Evolutionary conservation across 2,797 vertebrate species (phyloP), one percentile per base, ranked within the genome.

Genomic region (Eidolon dupreanum): DNA sequence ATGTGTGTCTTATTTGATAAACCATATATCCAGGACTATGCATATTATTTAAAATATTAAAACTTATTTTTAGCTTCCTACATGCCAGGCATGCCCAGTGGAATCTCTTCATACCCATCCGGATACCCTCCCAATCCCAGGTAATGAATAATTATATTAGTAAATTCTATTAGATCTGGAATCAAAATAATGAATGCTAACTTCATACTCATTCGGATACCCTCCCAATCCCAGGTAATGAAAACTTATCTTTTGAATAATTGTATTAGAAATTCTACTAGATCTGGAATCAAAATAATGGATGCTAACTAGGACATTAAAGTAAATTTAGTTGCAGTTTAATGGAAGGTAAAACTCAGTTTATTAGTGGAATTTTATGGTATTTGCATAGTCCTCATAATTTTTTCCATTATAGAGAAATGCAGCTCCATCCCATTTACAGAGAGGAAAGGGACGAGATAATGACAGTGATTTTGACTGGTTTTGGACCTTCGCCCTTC

Each of bases 81-180:
- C 95, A 99, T 99, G 99, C 99, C 99, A 3, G 99, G 99, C 94
- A 99, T 99, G 99, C 99, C 99, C 75, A 98, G 99, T 88, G 98
- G 98, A 43, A 99, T 99, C 87, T 98, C 99, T 96, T 90, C 99
- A 6, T 99, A 99, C 36, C 99, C 99, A n/a, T 96, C 99, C n/a
- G 99, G 98, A 97, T 99, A 98, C n/a, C 95, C 98, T 94, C 98
- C 99, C 46, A 99, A 99, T 97, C 98, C 99, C 6, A 99, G 99
- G 46, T 49, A 49, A 49, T 90, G 46, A 87, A 53, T 83, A 68
- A 74, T 65, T 81, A 2, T 93, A 74, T 86, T 88, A 55, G 36
- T 33, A 86, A 82, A 94, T 85, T 95, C 43, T 61, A 0, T 84
- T 96, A 38, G 15, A 66, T 94, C 22, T 95, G 73, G n/a, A 94